Evolutionary conservation across 1,140 invertebrate genomes (phyloP), one percentile per base, ranked within the genome.

Genomic region (Papilio aristodemus): DNA sequence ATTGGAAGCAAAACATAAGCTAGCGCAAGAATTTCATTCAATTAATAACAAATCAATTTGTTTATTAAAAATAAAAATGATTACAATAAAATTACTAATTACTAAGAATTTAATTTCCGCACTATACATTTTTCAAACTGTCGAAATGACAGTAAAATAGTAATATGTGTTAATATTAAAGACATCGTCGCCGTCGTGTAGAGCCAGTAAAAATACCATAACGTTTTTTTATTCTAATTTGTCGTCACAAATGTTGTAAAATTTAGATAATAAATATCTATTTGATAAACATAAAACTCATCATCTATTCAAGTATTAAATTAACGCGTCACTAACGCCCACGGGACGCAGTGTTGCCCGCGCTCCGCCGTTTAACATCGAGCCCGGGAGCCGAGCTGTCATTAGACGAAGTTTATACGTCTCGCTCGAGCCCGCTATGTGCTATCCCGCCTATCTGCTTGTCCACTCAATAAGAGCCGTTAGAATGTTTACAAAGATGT

Each of bases 401-500:
- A 62, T 37, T 62, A 36, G 59, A n/a, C 27, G 10, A 62, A 14
- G 27, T 62, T 62, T 62, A 62, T 62, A 62, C 27, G 27, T 62
- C 59, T 62, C 8, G 57, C 57, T 32, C n/a, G n/a, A 62, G 59
- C 17, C 1, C 19, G 17, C n/a, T 62, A 60, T 60, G 22, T 58
- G 57, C 27, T 58, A 58, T n/a, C 25, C 10, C 36, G 14, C 36
- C 36, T 62, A 62, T 62, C 59, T 62, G 36, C 59, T 37, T 62
- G 59, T 39, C 59, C 36, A 62, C 59, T 62, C 59, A 38, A 37
- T 38, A 17, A 62, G 17, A 27, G n/a, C 59, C 59, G 59, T 62
- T 62, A 62, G 9, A 62, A 62, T 62, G 32, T 62, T 62, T 62
- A 38, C 32, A 62, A 38, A 62, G 27, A 37, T 62, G 59, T 62